Conservation (phyloP, 2,113 vertebrate species). For the Thunnus maccoyii region DNA sequence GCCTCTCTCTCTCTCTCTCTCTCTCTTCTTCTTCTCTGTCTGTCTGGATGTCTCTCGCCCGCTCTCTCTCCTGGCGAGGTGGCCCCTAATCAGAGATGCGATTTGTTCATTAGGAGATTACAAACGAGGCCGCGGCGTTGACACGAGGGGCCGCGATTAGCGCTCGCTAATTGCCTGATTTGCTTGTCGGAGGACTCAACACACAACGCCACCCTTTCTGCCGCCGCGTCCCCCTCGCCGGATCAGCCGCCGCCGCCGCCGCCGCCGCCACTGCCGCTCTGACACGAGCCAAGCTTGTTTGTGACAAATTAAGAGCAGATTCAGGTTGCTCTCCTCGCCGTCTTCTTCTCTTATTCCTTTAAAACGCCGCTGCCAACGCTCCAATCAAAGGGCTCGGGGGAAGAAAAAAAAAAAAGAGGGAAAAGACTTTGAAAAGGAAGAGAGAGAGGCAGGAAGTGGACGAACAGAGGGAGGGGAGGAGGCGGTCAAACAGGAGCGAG, state of each 20-base stretch:
- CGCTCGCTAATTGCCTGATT: slow-evolving; percentile 94
- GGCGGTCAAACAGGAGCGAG: neutral
- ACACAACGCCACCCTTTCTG: neutral
- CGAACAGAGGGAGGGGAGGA: slow-evolving; percentile 47
- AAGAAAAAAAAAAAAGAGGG: slow-evolving; percentile 62
- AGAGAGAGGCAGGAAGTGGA: slow-evolving; percentile 73
- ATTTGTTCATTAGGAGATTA: slow-evolving; percentile 98
- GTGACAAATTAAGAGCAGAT: slow-evolving; percentile 72
- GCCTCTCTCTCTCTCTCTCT: slow-evolving; percentile 5
- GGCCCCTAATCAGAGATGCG: slow-evolving; percentile 91
- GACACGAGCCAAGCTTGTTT: slow-evolving; percentile 55
- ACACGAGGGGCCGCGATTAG: slow-evolving; percentile 91
- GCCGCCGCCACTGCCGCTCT: neutral
- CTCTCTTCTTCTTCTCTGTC: neutral
- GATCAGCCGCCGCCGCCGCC: neutral
- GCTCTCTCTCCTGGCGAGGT: slow-evolving; percentile 39
- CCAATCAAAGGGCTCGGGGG: slow-evolving; percentile 87
- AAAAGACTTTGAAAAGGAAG: slow-evolving; percentile 71
- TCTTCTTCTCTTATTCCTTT: slow-evolving; percentile 53
- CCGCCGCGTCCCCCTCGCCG: too few relatives aligned
- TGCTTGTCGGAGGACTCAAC: slow-evolving; percentile 62
- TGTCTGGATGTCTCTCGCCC: slow-evolving; percentile 9
- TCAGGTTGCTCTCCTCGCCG: slow-evolving; percentile 63
- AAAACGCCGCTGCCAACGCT: slow-evolving; percentile 74
- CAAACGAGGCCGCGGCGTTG: slow-evolving; percentile 91